Base-by-base conservation (phyloP, 2,113 vertebrate species). In the Scophthalmus maximus region DNA sequence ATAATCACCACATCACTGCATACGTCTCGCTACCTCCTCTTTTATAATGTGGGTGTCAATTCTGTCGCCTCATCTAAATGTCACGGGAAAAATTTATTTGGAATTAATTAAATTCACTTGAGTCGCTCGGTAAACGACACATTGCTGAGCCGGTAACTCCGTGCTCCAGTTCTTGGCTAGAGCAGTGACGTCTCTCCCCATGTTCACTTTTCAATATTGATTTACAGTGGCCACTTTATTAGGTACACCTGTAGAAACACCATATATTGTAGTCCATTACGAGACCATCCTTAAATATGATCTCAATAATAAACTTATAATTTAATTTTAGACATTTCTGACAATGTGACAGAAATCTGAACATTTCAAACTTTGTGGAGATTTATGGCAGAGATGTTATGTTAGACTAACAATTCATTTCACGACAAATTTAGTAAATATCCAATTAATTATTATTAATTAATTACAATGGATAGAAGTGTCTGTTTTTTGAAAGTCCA, bases 1-100 rank as follows among this genome's bases (percentile, higher is more conserved):
- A 44, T 36, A n/a, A 67, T 63, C 58, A 34, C 63, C 27, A 38
- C 23, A 49, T 57, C 53, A 61, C 58, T n/a, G 30, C 32, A 61
- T 34, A 14, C 52, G 8, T 42, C 14, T 75, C 2, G n/a, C n/a
- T n/a, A 0, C 36, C 15, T 40, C 38, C 38, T 40, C 42, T n/a
- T 42, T 11, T 18, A 42, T 18, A 18, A 18, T 6, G 14, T 44
- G 18, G 7, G 26, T 62, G 60, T 34, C 25, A 20, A 40, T 36
- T 18, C 25, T 27, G 32, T 25, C 36, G 26, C 20, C 10, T 25
- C 22, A 44, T 34, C n/a, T 29, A 2, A 55, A 47, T 11, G 15
- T 22, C 56, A 23, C 1, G 17, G 11, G 23, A 25, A 55, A 66
- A 40, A 17, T 0, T 1, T 0, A 46, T 8, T 46, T 46, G n/a